Percentiles rank a stretch among this genome's conserved stretches.
Conservation (phyloP, 2,888 invertebrate genomes). For the Caenorhabditis becei region DNA sequence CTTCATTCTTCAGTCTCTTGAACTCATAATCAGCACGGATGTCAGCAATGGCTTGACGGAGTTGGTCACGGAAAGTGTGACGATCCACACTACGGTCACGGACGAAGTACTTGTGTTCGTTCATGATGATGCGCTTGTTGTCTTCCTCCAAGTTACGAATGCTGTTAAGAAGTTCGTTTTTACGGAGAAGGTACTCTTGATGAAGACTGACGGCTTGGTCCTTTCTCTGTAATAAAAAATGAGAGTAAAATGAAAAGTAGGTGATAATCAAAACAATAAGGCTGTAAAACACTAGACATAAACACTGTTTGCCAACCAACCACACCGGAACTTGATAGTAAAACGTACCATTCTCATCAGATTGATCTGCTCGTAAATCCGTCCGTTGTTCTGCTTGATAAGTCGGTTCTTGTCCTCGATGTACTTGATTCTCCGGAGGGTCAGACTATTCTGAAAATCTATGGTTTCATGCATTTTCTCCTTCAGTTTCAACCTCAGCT, state of each 20-base stretch:
- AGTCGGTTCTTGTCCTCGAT: constrained; percentile 48
- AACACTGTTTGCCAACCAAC: background rate
- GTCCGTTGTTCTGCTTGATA: constrained; percentile 34
- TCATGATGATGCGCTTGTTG: constrained; percentile 60
- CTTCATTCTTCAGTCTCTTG: constrained; percentile 34
- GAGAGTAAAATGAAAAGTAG: background rate
- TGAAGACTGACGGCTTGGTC: constrained; percentile 56
- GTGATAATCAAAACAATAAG: background rate
- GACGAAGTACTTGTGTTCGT: constrained; percentile 75
- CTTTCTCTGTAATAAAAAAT: constrained; percentile 36
- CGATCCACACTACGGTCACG: constrained; percentile 84
- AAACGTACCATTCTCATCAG: constrained; percentile 52
- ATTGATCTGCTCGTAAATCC: constrained; percentile 52
- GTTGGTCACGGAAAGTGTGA: constrained; percentile 84
- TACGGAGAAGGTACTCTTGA: constrained; percentile 39
- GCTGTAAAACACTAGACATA: background rate
- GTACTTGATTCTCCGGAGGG: constrained; percentile 37
- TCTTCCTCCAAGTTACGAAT: constrained; percentile 52
- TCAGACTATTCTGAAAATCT: constrained; percentile 24
- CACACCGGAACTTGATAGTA: background rate
- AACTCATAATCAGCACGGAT: constrained; percentile 84
- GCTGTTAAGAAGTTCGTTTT: constrained; percentile 51
- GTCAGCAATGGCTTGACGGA: constrained; percentile 83
- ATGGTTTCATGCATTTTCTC: too few species aligned
- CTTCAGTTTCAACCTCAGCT: constrained; percentile 31